phyloP scores from a whole-genome alignment of 2,113 vertebrate genomes.

The Chamaea fasciata region DNA sequence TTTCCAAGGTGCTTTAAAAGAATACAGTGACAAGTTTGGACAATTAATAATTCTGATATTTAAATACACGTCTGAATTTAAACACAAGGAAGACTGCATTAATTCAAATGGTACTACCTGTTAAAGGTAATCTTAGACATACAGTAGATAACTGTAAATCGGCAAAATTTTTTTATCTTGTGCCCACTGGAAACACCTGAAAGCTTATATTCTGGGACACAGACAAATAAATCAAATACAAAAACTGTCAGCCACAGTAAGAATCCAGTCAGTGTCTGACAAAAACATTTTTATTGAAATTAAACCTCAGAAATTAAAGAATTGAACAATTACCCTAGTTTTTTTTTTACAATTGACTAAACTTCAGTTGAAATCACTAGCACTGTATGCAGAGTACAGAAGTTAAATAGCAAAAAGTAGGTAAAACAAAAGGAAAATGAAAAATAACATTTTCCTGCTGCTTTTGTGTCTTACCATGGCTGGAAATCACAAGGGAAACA shows the following conservation, averaged over 20 bases:
- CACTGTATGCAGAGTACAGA: rapidly evolving
- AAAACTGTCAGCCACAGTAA: not conserved
- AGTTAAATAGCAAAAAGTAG: not conserved
- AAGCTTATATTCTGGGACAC: not conserved
- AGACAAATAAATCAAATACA: not conserved
- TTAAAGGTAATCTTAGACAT: not conserved
- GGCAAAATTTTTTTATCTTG: not conserved
- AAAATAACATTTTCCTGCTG: not conserved
- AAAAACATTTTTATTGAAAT: not conserved
- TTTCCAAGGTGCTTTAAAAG: not conserved
- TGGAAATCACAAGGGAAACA: not conserved
- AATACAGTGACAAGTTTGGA: not conserved
- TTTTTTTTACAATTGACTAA: not conserved
- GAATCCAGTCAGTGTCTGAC: not conserved
- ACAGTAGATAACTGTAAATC: not conserved
- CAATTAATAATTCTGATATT: not conserved
- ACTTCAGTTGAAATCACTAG: not conserved
- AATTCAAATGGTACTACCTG: not conserved
- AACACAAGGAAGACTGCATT: not conserved
- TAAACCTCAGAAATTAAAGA: not conserved
- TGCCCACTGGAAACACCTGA: not conserved
- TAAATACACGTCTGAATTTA: not conserved
- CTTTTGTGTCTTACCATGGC: not conserved
- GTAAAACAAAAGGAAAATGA: not conserved
- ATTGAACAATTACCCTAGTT: not conserved